Conservation (phyloP, 2,888 invertebrate species). For the Drosophila subquinaria region DNA sequence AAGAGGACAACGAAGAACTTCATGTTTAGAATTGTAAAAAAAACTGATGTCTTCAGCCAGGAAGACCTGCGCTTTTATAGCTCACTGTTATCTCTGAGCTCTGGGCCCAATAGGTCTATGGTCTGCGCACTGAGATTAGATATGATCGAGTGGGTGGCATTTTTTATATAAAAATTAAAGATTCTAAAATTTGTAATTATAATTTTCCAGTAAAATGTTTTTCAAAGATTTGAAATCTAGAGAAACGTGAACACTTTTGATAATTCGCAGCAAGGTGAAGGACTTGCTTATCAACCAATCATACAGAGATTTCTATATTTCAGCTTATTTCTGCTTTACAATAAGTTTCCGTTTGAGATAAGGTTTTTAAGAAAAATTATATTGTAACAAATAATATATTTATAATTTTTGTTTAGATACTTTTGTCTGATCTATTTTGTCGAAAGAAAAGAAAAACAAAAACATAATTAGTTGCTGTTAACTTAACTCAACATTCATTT, state of each 20-base stretch:
- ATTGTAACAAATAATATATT: too few species aligned
- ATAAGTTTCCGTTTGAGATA: background rate
- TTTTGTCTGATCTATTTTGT: background rate
- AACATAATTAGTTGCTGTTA: too few species aligned
- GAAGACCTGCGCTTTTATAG: conserved; percentile 43
- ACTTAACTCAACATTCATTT: background rate
- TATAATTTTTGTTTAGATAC: too few species aligned
- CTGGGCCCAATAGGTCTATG: background rate
- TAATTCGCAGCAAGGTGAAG: background rate
- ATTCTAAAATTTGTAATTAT: background rate
- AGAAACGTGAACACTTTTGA: conserved; percentile 10
- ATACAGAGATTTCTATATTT: background rate
- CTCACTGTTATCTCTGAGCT: background rate
- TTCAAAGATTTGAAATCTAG: conserved; percentile 1
- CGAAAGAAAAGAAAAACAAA: too few species aligned
- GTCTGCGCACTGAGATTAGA: background rate
- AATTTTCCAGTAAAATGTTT: background rate
- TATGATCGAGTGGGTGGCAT: background rate
- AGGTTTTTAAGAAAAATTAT: too few species aligned
- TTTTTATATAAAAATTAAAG: background rate
- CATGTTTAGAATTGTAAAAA: conserved; percentile 32
- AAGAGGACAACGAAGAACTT: conserved; percentile 56
- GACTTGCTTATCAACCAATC: conserved; percentile 15
- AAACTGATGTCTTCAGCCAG: conserved; percentile 49
- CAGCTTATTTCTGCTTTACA: background rate